phyloP scores from a whole-genome alignment of 30 jellyfish, hydroid and myxozoan genomes.

The Hydractinia echinata region DNA sequence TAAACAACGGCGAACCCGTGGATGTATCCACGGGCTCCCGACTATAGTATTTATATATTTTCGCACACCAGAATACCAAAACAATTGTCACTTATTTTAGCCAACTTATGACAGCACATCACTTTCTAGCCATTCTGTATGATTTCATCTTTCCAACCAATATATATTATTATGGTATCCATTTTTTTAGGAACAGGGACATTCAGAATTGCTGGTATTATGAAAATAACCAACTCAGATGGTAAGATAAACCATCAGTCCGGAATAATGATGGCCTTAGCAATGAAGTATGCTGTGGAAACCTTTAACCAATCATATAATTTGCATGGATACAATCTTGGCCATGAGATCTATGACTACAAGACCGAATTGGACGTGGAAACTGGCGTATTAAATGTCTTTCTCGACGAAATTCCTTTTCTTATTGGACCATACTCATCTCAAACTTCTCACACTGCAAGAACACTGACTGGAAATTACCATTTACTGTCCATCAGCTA shows the following conservation, averaged over 20 bases:
- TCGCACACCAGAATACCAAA: no score
- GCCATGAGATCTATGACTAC: neutral
- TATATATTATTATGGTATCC: no score
- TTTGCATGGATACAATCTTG: conserved; percentile 40
- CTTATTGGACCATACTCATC: conserved; percentile 17
- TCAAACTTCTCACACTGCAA: conserved; percentile 13
- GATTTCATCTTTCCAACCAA: no score
- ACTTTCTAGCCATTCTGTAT: no score
- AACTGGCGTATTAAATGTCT: neutral
- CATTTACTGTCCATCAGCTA: conserved; percentile 32
- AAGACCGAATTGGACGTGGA: neutral
- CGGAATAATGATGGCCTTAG: conserved; percentile 6
- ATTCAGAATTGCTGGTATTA: neutral
- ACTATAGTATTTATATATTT: no score
- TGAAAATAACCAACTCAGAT: neutral
- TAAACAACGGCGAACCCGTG: no score
- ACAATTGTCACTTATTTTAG: no score
- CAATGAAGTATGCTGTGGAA: conserved; percentile 12
- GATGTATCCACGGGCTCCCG: no score
- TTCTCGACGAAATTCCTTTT: conserved; percentile 5
- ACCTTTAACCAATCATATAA: conserved; percentile 45
- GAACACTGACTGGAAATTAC: neutral
- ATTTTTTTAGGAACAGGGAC: conserved; percentile 14
- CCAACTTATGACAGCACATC: no score
- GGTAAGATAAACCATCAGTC: neutral